These are phyloP conservation scores for Leptinotarsa tumamoca DNA, from an alignment of 2,888 invertebrate species.

Conservation along the genomic window DNA sequence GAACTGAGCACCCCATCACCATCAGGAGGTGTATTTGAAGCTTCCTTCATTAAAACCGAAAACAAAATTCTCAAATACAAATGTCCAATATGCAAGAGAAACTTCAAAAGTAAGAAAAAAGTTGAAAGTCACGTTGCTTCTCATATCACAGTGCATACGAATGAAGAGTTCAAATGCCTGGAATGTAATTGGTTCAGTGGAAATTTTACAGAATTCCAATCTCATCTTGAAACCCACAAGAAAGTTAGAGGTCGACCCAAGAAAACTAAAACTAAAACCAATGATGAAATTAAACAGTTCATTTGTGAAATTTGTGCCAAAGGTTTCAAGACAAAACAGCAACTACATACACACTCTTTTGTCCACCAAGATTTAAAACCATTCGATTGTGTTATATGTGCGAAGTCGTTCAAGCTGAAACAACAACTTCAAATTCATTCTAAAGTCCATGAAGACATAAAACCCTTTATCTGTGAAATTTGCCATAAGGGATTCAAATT, in stretches of 20 bases:
- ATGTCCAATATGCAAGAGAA: conserved; percentile 31
- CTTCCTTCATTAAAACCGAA: conserved; percentile 31
- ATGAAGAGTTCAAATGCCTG: conserved; percentile 22
- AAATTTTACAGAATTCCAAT: conserved; percentile 9
- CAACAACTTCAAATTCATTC: conserved; percentile 51
- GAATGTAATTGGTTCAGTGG: conserved; percentile 27
- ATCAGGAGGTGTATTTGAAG: conserved; percentile 20
- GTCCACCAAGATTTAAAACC: conserved; percentile 46
- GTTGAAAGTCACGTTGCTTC: conserved; percentile 26
- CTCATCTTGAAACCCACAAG: conserved; percentile 24
- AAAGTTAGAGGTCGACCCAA: conserved; percentile 31
- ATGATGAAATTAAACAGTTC: conserved; percentile 34
- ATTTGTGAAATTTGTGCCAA: conserved; percentile 47
- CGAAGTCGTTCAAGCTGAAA: conserved; percentile 50
- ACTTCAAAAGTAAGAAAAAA: conserved; percentile 27
- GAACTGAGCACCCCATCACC: conserved; percentile 20
- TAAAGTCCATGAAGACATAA: conserved; percentile 46
- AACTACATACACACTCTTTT: conserved; percentile 45
- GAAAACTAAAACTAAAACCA: conserved; percentile 17
- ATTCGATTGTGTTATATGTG: conserved; percentile 48
- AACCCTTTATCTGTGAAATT: conserved; percentile 48
- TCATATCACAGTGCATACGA: conserved; percentile 26
- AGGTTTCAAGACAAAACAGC: conserved; percentile 50
- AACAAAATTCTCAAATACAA: conserved; percentile 32
- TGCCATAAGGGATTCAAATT: conserved; percentile 54